Conservation (phyloP, 2,888 invertebrate species). For the Stratiomys singularior region DNA sequence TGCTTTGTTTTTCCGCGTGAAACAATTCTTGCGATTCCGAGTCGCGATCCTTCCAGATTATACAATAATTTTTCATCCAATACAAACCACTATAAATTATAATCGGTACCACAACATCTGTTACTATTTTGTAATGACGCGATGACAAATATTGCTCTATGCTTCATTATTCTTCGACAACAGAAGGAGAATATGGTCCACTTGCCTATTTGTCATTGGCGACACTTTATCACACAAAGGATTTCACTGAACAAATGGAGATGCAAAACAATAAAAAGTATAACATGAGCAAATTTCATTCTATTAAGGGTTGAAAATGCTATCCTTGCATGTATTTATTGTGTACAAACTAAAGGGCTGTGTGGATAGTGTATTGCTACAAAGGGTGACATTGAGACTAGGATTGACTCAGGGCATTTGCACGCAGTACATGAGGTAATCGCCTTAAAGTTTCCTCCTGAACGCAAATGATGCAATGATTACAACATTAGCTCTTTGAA, state of each 20-base stretch:
- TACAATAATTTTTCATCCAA: background rate
- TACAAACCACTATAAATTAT: background rate
- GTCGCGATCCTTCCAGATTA: no score
- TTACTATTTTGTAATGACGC: slow-evolving; percentile 54
- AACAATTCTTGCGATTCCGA: no score
- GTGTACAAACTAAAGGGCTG: slow-evolving; percentile 17
- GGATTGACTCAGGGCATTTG: background rate
- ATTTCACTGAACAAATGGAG: slow-evolving; percentile 17
- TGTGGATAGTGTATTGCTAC: background rate
- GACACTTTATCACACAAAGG: slow-evolving; percentile 27
- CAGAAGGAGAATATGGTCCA: slow-evolving; percentile 34
- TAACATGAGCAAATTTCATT: background rate
- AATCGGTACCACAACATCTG: slow-evolving; percentile 59
- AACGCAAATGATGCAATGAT: slow-evolving; percentile 51
- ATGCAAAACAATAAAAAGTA: slow-evolving; percentile 17
- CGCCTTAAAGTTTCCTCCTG: slow-evolving; percentile 33
- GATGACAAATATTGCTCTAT: slow-evolving; percentile 65
- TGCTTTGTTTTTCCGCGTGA: no score
- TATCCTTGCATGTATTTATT: background rate
- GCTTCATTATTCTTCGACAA: slow-evolving; percentile 61
- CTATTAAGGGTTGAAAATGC: background rate
- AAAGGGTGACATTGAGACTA: background rate
- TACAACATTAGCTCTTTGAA: slow-evolving; percentile 48
- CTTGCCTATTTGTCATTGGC: slow-evolving; percentile 50
- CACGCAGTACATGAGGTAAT: slow-evolving; percentile 14